Conservation (phyloP, 2,888 invertebrate genomes). For the Ashinkailepas kermadecensis region DNA sequence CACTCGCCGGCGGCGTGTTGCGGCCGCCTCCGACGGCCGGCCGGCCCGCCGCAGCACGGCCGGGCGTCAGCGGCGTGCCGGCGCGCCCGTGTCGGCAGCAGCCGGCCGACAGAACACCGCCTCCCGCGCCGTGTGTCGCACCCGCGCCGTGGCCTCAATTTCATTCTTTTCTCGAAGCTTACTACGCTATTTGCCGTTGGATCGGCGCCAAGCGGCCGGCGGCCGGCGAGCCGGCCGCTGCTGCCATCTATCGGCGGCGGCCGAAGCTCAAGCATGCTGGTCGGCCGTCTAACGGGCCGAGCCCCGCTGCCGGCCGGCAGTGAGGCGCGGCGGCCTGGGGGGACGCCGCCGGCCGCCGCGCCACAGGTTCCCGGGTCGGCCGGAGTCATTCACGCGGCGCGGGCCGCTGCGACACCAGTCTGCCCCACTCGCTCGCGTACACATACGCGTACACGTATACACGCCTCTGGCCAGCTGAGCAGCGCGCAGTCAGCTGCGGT, state of each 20-base stretch:
- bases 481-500: no score
- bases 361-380: not conserved
- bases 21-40: no score
- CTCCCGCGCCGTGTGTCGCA: not conserved
- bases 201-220: not conserved
- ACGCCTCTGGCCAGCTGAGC: no score
- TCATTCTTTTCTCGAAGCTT: constrained; percentile 17
- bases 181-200: constrained; percentile 17
- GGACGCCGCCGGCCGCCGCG: not conserved
- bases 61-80: not conserved
- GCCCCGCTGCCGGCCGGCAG: not conserved
- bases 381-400: no score
- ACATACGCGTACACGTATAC: no score
- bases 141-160: not conserved
- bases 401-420: no score
- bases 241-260: not conserved
- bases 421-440: no score
- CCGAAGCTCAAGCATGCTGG: not conserved
- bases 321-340: not conserved
- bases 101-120: not conserved
- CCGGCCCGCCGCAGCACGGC: not conserved
- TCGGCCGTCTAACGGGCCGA: not conserved
- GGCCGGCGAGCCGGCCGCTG: not conserved
- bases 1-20: no score
- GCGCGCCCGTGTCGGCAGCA: not conserved